These are phyloP conservation scores for Octonoba sinensis DNA, from an alignment of 2,888 invertebrate species.

Conservation along the genomic window DNA sequence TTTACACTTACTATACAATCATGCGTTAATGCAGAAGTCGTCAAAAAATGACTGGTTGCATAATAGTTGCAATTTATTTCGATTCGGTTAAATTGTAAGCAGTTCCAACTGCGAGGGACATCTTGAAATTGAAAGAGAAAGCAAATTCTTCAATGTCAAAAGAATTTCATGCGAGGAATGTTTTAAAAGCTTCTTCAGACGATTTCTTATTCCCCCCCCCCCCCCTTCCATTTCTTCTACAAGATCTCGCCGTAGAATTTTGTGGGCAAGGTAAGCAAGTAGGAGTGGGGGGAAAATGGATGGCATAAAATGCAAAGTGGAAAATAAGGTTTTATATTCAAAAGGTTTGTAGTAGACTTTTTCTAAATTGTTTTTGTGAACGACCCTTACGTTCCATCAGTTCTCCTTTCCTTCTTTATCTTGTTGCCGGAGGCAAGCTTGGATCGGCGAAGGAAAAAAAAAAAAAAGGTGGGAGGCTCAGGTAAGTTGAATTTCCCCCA, in stretches of 20 bases:
- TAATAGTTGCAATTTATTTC: too few relatives aligned
- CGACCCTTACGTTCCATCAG: not conserved
- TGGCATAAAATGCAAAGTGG: constrained; percentile 27
- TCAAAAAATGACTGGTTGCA: too few relatives aligned
- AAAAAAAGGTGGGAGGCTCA: too few relatives aligned
- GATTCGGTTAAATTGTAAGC: too few relatives aligned
- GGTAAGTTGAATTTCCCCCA: too few relatives aligned
- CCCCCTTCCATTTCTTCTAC: constrained; percentile 6
- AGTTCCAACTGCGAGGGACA: constrained; percentile 20
- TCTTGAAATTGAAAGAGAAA: constrained; percentile 52
- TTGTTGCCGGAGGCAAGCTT: too few relatives aligned
- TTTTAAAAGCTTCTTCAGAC: constrained; percentile 46
- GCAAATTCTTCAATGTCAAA: constrained; percentile 54
- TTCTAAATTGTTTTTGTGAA: constrained; percentile 6
- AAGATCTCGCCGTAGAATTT: constrained; percentile 10
- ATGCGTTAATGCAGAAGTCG: too few relatives aligned
- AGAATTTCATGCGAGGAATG: constrained; percentile 49
- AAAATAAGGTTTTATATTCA: constrained; percentile 40
- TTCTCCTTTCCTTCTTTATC: not conserved
- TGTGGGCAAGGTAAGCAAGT: constrained; percentile 9
- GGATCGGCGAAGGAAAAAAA: too few relatives aligned
- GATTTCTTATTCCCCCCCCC: constrained; percentile 6
- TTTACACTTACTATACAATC: too few relatives aligned
- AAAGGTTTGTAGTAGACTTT: not conserved
- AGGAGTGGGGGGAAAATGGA: constrained; percentile 2